These are phyloP conservation scores for Hyles lineata DNA, from an alignment of 2,888 invertebrate species.

Conservation along the genomic window DNA sequence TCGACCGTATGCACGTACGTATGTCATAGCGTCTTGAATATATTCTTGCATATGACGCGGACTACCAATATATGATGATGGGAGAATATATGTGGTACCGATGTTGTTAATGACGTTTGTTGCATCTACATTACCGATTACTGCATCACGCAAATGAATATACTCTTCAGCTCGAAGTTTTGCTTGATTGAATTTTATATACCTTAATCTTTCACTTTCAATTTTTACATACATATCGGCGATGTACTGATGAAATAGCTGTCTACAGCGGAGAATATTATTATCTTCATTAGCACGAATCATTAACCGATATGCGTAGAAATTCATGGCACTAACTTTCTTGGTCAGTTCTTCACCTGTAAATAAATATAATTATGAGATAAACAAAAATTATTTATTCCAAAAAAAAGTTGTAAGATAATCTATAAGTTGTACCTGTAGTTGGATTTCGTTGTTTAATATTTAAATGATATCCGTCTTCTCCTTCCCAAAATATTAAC, in stretches of 20 bases:
- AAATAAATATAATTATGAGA: slow-evolving; percentile 28
- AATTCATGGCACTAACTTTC: slow-evolving; percentile 41
- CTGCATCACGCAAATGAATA: slow-evolving; percentile 45
- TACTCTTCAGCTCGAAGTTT: slow-evolving; percentile 43
- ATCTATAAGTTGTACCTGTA: no score
- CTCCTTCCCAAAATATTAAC: slow-evolving; percentile 38
- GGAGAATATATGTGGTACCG: slow-evolving; percentile 35
- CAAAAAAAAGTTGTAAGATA: no score
- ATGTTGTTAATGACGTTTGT: slow-evolving; percentile 32
- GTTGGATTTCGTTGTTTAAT: slow-evolving; percentile 18
- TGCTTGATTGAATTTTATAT: slow-evolving; percentile 49
- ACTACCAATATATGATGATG: slow-evolving; percentile 40
- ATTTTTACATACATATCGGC: slow-evolving; percentile 65
- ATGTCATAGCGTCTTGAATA: slow-evolving; percentile 38
- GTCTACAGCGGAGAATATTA: slow-evolving; percentile 39
- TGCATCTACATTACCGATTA: no score
- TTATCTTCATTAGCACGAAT: slow-evolving; percentile 41
- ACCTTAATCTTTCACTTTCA: slow-evolving; percentile 56
- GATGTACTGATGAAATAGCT: slow-evolving; percentile 44
- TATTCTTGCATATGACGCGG: slow-evolving; percentile 40
- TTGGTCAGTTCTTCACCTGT: slow-evolving; percentile 39
- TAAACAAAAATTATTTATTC: no score
- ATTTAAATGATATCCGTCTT: slow-evolving; percentile 35
- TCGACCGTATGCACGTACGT: slow-evolving; percentile 34
- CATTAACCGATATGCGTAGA: slow-evolving; percentile 42